Evolutionary conservation across 2,888 invertebrate species (phyloP).

Genomic region (Parnassius mnemosyne): DNA sequence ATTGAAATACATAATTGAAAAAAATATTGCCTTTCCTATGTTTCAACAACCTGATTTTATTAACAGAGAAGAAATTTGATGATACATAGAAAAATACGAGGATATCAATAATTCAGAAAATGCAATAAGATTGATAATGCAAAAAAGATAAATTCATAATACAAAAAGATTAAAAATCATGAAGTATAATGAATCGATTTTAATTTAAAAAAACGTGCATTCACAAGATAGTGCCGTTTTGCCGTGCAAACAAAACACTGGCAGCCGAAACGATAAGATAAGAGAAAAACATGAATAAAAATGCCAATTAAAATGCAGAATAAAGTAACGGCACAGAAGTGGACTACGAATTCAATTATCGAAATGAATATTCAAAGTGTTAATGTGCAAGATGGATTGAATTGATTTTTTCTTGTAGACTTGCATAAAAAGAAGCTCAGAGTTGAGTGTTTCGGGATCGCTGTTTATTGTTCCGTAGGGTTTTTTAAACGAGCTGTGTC

Average conservation of each 20-base stretch:
- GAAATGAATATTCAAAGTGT: slow-evolving; percentile 12
- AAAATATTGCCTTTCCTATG: too few relatives aligned
- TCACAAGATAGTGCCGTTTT: slow-evolving; percentile 1
- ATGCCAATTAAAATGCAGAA: slow-evolving; percentile 17
- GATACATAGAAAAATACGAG: too few relatives aligned
- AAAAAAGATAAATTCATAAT: background rate
- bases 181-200: background rate
- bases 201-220: background rate
- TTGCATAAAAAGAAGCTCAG: too few relatives aligned
- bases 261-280: slow-evolving; percentile 9
- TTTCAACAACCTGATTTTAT: too few relatives aligned
- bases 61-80: too few relatives aligned
- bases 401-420: slow-evolving; percentile 5
- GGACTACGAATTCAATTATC: background rate
- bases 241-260: slow-evolving; percentile 6
- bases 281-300: slow-evolving; percentile 13
- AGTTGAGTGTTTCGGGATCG: too few relatives aligned
- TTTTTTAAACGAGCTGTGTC: too few relatives aligned
- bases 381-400: slow-evolving; percentile 1
- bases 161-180: slow-evolving; percentile 3
- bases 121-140: too few relatives aligned
- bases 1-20: too few relatives aligned
- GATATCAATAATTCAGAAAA: too few relatives aligned
- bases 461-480: too few relatives aligned
- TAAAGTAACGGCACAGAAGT: background rate